Base-by-base conservation (phyloP, 2,888 invertebrate genomes). In the Gandaritis pyraliata region DNA sequence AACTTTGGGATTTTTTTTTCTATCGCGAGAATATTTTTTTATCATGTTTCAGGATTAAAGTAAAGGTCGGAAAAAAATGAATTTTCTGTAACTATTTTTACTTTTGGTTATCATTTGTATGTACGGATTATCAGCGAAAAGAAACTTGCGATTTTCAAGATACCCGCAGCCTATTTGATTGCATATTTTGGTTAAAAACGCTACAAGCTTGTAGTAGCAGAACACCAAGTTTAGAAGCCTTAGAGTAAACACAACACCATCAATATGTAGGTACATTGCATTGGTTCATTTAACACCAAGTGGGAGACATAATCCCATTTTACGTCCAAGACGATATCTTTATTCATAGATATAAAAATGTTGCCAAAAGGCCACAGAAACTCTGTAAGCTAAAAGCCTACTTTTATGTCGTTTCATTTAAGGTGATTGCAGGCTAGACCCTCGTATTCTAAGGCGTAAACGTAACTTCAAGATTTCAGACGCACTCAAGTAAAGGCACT, bases 201-300 rank as follows among this genome's bases (percentile, higher is more conserved):
- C 55, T 51, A 55, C 0, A n/a, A 58, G 59, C 56, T 52, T 6
- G 6, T 48, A 59, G 29, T 56, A 18, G 12, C 47, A 13, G 47
- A n/a, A 12, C 8, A 45, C 36, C 33, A 43, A 52, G 12, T 52
- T 16, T 41, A 58, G 23, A 53, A 39, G 47, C 62, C 50, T 50
- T 30, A 45, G 33, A 59, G 62, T 64, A 65, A 66, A 69, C 65
- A 69, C 60, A 65, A 55, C 49, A 46, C 64, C 56, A 69, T 68
- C 64, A 71, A 69, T 69, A 71, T 43, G 16, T 43, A 43, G 11
- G 43, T 43, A 61, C 62, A 13, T 41, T 54, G 65, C 62, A 13
- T 41, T 54, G 65, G 50, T 61, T 66, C 69, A 65, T 71, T 70
- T 61, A 71, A 64, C 68, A 66, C 61, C 61, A 64, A 66, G 68